These are phyloP conservation scores for Cyprinodon variegatus DNA, from an alignment of 2,113 vertebrate genomes.

Conservation along the genomic window DNA sequence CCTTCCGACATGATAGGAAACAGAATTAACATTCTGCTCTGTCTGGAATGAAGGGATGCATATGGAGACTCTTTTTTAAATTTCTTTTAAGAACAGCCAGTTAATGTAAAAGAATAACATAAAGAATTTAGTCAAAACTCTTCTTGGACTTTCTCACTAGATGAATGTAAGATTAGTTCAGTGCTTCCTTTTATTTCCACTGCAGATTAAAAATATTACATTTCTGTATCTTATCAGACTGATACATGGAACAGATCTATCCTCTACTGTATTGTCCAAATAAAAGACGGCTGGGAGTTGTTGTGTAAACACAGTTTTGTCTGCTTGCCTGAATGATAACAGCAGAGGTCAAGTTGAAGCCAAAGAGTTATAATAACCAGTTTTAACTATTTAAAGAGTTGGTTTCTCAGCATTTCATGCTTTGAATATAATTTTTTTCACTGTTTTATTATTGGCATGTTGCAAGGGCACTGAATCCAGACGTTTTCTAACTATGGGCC, in stretches of 20 bases:
- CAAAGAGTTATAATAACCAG: no score
- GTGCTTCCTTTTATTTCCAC: slow-evolving; percentile 24
- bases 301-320: background rate
- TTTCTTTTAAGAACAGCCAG: background rate
- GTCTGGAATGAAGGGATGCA: background rate
- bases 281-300: background rate
- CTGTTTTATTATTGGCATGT: background rate
- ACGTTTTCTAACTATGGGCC: background rate
- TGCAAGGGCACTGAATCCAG: background rate
- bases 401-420: no score
- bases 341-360: background rate
- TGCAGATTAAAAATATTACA: slow-evolving; percentile 39
- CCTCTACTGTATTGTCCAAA: background rate
- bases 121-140: background rate
- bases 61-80: background rate
- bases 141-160: background rate
- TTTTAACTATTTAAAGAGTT: no score
- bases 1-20: background rate
- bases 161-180: slow-evolving; percentile 8
- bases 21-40: slow-evolving; percentile 1
- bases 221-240: slow-evolving; percentile 35
- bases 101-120: background rate
- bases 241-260: slow-evolving; percentile 14
- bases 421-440: no score
- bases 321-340: background rate